Evolutionary conservation across 1,140 invertebrate genomes (phyloP).

Genomic region (Chrysopa pallens): DNA sequence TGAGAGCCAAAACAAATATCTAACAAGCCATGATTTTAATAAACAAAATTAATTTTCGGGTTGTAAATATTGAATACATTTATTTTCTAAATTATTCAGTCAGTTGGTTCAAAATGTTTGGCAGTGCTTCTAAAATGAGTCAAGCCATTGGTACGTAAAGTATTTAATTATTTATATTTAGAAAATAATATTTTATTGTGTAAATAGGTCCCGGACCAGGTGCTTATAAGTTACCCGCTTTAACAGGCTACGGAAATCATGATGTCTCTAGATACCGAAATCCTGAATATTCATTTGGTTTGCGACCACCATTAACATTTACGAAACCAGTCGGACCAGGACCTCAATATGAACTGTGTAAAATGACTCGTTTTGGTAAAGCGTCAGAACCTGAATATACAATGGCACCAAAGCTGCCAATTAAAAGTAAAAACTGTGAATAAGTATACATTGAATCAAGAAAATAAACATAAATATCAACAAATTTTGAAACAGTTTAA

Average conservation of each 20-base stretch:
- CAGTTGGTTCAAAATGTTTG: no score
- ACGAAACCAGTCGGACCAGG: constrained; percentile 16
- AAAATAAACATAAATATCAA: not conserved
- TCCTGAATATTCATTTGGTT: constrained; percentile 37
- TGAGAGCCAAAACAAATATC: no score
- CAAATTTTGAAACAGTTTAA: not conserved
- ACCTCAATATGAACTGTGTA: constrained; percentile 22
- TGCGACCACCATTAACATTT: constrained; percentile 6
- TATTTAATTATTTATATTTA: no score
- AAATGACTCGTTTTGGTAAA: constrained; percentile 25
- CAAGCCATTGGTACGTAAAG: no score
- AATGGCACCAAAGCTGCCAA: constrained; percentile 11
- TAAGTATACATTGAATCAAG: not conserved
- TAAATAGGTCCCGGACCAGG: constrained; percentile 37
- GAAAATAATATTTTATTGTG: no score
- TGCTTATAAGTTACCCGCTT: constrained; percentile 34
- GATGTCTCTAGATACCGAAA: constrained; percentile 32
- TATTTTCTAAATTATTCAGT: no score
- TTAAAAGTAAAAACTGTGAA: constrained; percentile 7
- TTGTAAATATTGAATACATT: no score
- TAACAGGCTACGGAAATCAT: constrained; percentile 33
- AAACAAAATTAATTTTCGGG: no score
- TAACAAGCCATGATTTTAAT: no score
- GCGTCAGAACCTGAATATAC: constrained; percentile 25
- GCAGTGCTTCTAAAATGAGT: no score